Evolutionary conservation across 2,113 vertebrate species (phyloP).

Genomic region (Gobius niger): DNA sequence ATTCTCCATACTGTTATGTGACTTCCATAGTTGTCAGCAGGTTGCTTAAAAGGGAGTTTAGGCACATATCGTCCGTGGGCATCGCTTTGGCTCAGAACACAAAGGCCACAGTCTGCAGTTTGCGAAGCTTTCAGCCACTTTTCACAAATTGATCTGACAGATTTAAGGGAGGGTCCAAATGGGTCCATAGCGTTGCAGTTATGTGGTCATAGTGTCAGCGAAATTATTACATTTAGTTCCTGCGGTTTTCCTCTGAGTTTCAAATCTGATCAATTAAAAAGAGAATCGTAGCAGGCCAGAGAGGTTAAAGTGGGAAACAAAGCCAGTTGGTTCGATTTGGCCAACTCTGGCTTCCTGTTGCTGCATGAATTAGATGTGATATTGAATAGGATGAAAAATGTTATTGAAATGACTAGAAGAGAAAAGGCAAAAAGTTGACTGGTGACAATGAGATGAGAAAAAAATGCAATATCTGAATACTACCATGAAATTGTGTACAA

Average conservation of each 20-base stretch:
- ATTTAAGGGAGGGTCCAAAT: background rate
- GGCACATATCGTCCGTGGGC: background rate
- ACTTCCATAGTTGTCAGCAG: conserved; percentile 17
- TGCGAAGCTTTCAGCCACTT: conserved; percentile 4
- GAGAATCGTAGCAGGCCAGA: too few relatives aligned
- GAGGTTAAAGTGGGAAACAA: too few relatives aligned
- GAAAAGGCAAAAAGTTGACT: too few relatives aligned
- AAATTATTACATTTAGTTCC: background rate
- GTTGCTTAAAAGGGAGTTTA: background rate
- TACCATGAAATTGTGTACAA: too few relatives aligned
- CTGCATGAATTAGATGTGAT: too few relatives aligned
- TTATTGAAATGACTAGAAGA: too few relatives aligned
- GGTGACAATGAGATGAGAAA: too few relatives aligned
- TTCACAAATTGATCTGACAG: conserved; percentile 3
- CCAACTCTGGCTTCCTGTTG: too few relatives aligned
- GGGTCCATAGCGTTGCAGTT: background rate
- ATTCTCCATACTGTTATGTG: conserved; percentile 33
- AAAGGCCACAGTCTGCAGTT: background rate
- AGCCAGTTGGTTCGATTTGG: too few relatives aligned
- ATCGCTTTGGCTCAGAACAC: conserved; percentile 4
- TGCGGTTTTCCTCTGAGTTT: background rate
- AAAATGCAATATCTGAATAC: too few relatives aligned
- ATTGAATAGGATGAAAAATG: too few relatives aligned
- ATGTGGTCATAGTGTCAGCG: background rate
- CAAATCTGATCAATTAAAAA: too few relatives aligned